Base-by-base conservation (phyloP, 2,797 vertebrate genomes). In the Parotocinclus haroldoi region DNA sequence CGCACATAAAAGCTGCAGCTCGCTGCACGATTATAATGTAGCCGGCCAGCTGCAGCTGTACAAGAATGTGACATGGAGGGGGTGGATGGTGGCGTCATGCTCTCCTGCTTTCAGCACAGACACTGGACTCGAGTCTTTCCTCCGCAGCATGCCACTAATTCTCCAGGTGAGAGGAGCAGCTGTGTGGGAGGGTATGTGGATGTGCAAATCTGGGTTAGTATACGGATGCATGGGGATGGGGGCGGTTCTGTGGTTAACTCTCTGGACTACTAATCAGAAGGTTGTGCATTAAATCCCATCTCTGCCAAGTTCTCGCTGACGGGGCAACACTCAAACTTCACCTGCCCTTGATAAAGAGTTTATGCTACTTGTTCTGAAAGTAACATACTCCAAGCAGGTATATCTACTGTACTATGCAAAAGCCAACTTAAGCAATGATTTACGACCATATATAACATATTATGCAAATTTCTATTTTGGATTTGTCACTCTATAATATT, bases 41-140 rank as follows among this genome's bases (percentile, higher is more conserved):
- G 55, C 50, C 6, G 17, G 67, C 37, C 40, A 27, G 63, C 60
- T 63, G 65, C 71, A 70, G 75, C 71, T 74, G 60, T 64, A 74
- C 42, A 64, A 62, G 72, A 56, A 62, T 42, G 57, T 45, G 58
- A 14, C 10, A 57, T 45, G 59, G 27, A 39, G 70, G 19, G 50
- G 27, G 36, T 42, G 54, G 48, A 60, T 17, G 17, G 40, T 42
- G 56, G 5, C 27, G 27, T 38, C 17, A 40, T 3, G 19, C 48
- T 58, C 69, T 48, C 27, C 27, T 14, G 27, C 19, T 19, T 39
- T 9, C 63, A 55, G 18, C 27, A 38, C 60, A 9, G 10, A 38
- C 50, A 37, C 50, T 65, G 65, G 61, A 27, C 27, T 27, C 27
- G 27, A 27, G 27, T 27, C 27, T 27, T 76, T 70, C 53, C 59